Percentiles rank a stretch among this genome's conserved stretches.
Evolutionary conservation across 2,797 vertebrate genomes (phyloP).

Genomic region (Sebastes iracundus): DNA sequence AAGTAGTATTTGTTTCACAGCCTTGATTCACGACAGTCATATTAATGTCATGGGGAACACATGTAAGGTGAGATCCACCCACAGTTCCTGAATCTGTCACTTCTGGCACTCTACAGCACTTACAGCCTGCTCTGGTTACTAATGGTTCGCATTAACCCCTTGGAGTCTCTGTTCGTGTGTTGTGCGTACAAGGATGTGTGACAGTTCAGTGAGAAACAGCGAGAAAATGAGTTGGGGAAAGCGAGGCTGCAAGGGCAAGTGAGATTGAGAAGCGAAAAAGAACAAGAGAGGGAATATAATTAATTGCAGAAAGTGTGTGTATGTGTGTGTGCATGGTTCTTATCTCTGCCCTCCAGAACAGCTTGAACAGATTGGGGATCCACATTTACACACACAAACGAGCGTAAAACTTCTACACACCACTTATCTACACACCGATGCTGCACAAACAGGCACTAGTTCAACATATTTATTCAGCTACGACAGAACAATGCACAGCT

Average conservation of each 20-base stretch:
- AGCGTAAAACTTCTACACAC: not conserved
- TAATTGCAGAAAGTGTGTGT: conserved; percentile 10
- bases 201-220: conserved; percentile 18
- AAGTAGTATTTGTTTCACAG: conserved; percentile 43
- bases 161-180: not conserved
- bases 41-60: conserved; percentile 56
- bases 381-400: conserved; percentile 30
- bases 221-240: conserved; percentile 32
- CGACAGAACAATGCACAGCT: conserved; percentile 3
- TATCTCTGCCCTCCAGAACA: conserved; percentile 60
- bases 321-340: conserved; percentile 9
- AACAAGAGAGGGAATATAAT: conserved; percentile 45
- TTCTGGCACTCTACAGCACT: conserved; percentile 52
- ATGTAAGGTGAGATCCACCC: conserved; percentile 65
- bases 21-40: conserved; percentile 55
- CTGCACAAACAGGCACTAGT: not conserved
- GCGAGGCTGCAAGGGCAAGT: conserved; percentile 19
- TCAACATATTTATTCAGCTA: conserved; percentile 11
- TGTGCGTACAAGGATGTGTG: not conserved
- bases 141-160: conserved; percentile 63
- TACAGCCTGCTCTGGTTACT: conserved; percentile 70
- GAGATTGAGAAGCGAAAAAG: conserved; percentile 22
- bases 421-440: conserved; percentile 25
- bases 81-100: conserved; percentile 19
- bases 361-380: conserved; percentile 31